Conservation (phyloP, 2,113 vertebrate species). For the cat (Felis catus) region F.catus_Fca126_mat1.0 CM031420.1:92159001-92159500, state of each 20-base stretch:
- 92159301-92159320: constrained; percentile 46
- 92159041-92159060: neutral
- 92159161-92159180: neutral
- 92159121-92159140: neutral
- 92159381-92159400: constrained; percentile 51
- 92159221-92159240: neutral
- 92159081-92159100: neutral
- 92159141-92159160: neutral
- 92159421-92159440: constrained; percentile 36
- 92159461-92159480: constrained; percentile 42
- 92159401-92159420: constrained; percentile 56
- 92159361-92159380: constrained; percentile 24
- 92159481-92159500: constrained; percentile 17
- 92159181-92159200: neutral
- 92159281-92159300: constrained; percentile 41
- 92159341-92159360: constrained; percentile 63
- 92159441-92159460: constrained; percentile 43
- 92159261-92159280: neutral
- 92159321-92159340: constrained; percentile 43
- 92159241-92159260: neutral
- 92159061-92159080: neutral
- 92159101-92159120: neutral
- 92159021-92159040: neutral
- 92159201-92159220: neutral
- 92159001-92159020: neutral